These are phyloP conservation scores for Scaptomyza cyrtandrae DNA, from an alignment of 2,888 invertebrate species.

Conservation along the genomic window DNA sequence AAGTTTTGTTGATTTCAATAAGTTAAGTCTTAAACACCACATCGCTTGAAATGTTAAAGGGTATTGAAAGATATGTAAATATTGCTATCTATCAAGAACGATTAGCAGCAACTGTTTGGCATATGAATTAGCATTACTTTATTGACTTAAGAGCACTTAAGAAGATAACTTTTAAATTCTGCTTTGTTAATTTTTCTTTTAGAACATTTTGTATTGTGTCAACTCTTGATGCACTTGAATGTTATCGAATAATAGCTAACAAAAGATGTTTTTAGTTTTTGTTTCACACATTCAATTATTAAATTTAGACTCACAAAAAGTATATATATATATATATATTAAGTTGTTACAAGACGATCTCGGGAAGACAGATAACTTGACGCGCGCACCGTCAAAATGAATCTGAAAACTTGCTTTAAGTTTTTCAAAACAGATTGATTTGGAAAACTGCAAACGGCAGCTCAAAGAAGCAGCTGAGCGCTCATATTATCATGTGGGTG, in stretches of 20 bases:
- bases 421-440: slow-evolving; percentile 71
- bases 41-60: neutral
- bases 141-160: neutral
- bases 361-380: slow-evolving; percentile 62
- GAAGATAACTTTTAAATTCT: neutral
- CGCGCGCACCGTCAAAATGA: slow-evolving; percentile 73
- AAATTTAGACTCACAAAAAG: neutral
- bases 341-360: neutral
- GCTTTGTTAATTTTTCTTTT: neutral
- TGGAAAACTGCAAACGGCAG: slow-evolving; percentile 58
- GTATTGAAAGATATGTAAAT: slow-evolving; percentile 17
- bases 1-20: neutral
- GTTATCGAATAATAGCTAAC: too few species aligned
- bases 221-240: neutral
- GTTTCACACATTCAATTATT: too few species aligned
- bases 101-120: slow-evolving; percentile 23
- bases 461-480: slow-evolving; percentile 21
- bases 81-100: slow-evolving; percentile 11
- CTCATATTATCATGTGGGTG: slow-evolving; percentile 13
- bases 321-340: too few species aligned
- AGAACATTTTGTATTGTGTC: neutral
- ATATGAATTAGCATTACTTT: slow-evolving; percentile 14
- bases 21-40: neutral
- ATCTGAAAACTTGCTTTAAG: slow-evolving; percentile 74
- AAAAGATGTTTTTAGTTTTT: too few species aligned